Evolutionary conservation across 2,888 invertebrate genomes (phyloP).

Genomic region (Azorinus chamasolen): DNA sequence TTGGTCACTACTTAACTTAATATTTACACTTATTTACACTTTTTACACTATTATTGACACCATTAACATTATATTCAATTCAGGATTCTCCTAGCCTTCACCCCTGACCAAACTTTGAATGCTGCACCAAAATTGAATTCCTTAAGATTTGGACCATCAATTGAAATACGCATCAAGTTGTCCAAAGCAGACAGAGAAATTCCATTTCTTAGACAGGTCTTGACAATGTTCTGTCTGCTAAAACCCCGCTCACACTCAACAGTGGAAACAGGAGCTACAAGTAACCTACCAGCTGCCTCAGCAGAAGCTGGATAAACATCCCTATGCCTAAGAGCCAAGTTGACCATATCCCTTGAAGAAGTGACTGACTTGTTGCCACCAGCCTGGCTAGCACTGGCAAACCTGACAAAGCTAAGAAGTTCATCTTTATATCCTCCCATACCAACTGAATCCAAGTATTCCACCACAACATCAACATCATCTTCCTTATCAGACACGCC

Average conservation of each 20-base stretch:
- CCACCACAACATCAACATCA: constrained; percentile 16
- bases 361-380: too few relatives aligned
- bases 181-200: background rate
- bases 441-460: too few relatives aligned
- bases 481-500: background rate
- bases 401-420: constrained; percentile 19
- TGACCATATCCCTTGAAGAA: background rate
- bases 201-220: constrained; percentile 7
- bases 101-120: constrained; percentile 14
- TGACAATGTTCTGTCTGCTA: constrained; percentile 10
- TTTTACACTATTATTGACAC: too few relatives aligned
- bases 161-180: background rate
- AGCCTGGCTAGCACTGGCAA: too few relatives aligned
- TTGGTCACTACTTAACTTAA: too few relatives aligned
- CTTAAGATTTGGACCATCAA: constrained; percentile 3
- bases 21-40: too few relatives aligned
- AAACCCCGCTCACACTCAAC: constrained; percentile 1
- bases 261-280: constrained; percentile 7
- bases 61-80: too few relatives aligned
- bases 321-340: constrained; percentile 9
- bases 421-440: background rate
- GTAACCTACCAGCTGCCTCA: background rate
- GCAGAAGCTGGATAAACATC: constrained; percentile 10
- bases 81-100: background rate
- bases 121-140: background rate